phyloP scores from a whole-genome alignment of 1,140 invertebrate genomes.

The Papilio aristodemus region DNA sequence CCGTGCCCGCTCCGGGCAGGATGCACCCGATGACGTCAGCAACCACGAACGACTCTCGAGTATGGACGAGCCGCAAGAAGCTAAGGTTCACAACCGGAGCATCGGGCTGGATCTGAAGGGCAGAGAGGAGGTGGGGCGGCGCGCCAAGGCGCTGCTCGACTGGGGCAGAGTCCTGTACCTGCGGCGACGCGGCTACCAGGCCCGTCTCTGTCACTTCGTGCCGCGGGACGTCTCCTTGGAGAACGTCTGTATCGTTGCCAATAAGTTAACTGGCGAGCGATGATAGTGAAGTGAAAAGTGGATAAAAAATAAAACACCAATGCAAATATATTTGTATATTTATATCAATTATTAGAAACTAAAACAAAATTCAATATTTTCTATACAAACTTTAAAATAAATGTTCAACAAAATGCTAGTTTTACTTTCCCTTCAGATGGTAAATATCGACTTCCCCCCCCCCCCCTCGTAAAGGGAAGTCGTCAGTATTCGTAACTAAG shows the following conservation, averaged over 20 bases:
- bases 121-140: slow-evolving; percentile 84
- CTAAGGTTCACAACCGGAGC: not conserved
- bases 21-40: not conserved
- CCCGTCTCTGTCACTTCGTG: slow-evolving; percentile 84
- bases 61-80: not conserved
- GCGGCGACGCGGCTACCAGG: slow-evolving; percentile 81
- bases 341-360: slow-evolving; percentile 61
- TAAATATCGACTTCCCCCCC: not conserved
- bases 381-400: slow-evolving; percentile 30
- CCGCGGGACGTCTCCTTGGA: slow-evolving; percentile 84
- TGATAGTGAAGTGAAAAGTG: not conserved
- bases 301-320: slow-evolving; percentile 42
- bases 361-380: slow-evolving; percentile 46
- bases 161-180: slow-evolving; percentile 86
- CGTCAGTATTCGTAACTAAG: not conserved
- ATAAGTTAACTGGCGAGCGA: too few species aligned
- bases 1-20: not conserved
- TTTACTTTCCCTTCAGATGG: not conserved
- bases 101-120: slow-evolving; percentile 21
- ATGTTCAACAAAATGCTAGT: slow-evolving; percentile 29
- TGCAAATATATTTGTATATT: slow-evolving; percentile 71
- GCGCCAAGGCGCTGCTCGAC: slow-evolving; percentile 89
- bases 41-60: not conserved
- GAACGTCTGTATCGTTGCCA: slow-evolving; percentile 88
- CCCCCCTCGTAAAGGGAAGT: too few species aligned